Conservation (phyloP, 1,140 invertebrate genomes). For the Neodiprion pinetum region DNA sequence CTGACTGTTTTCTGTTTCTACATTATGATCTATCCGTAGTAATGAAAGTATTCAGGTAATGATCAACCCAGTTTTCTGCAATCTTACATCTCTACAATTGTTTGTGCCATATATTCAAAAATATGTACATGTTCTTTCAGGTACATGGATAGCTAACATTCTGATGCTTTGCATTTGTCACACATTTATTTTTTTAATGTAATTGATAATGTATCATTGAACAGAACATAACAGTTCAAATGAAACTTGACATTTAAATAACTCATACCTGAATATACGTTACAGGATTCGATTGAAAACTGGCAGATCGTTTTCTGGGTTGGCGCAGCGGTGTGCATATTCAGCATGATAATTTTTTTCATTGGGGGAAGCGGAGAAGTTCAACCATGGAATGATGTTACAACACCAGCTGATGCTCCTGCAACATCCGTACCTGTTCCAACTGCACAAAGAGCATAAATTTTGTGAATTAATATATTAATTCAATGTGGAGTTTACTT, state of each 20-base stretch:
- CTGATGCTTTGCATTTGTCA: neutral
- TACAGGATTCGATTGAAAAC: constrained; percentile 64
- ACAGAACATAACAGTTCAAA: neutral
- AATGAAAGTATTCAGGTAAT: constrained; percentile 31
- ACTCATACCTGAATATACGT: constrained; percentile 13
- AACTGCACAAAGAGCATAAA: constrained; percentile 1
- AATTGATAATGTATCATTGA: neutral
- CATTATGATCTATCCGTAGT: constrained; percentile 31
- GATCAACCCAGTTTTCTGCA: neutral
- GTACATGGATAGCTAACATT: too few relatives aligned
- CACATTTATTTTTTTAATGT: neutral
- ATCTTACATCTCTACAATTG: neutral
- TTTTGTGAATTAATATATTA: neutral
- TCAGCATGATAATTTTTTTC: constrained; percentile 62
- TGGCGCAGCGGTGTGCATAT: constrained; percentile 60
- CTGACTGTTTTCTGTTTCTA: constrained; percentile 30
- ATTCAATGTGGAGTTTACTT: too few relatives aligned
- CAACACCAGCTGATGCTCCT: neutral
- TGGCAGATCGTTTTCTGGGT: constrained; percentile 72
- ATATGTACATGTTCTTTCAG: too few relatives aligned
- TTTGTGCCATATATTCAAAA: neutral
- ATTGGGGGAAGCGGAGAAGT: constrained; percentile 58
- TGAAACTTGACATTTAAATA: neutral
- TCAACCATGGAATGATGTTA: constrained; percentile 57
- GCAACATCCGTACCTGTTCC: neutral